These are phyloP conservation scores for Gymnoscopelus braueri DNA, from an alignment of 2,797 vertebrate species.

Conservation along the genomic window DNA sequence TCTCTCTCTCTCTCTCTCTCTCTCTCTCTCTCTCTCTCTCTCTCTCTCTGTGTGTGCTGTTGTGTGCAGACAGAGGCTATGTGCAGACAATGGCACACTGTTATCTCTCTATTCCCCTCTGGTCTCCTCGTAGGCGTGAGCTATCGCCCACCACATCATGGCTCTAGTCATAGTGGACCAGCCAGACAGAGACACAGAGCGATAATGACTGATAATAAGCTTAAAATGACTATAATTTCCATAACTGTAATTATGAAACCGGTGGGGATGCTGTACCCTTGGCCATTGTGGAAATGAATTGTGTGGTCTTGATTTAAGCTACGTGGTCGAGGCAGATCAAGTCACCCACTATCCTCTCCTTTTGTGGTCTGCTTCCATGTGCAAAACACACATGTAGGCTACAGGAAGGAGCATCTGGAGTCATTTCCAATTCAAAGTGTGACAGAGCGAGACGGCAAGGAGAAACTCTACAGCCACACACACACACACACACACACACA, in stretches of 20 bases:
- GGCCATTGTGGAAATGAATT: too few relatives aligned
- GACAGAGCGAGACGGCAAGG: constrained; percentile 20
- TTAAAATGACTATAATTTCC: too few relatives aligned
- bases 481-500: too few relatives aligned
- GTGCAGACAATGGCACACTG: not conserved
- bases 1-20: constrained; percentile 2
- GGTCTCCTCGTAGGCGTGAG: constrained; percentile 13
- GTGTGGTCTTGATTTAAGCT: constrained; percentile 13
- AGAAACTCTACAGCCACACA: constrained; percentile 4
- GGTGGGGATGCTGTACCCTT: too few relatives aligned
- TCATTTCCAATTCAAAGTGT: constrained; percentile 56
- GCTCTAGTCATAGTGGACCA: constrained; percentile 33
- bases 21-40: not conserved
- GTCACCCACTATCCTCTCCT: constrained; percentile 10
- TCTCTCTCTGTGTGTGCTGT: not conserved
- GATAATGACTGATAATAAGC: not conserved
- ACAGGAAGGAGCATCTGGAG: constrained; percentile 44
- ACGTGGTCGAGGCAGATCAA: not conserved
- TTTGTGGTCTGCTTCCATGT: constrained; percentile 39
- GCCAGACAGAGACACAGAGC: not conserved
- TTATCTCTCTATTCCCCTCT: constrained; percentile 37
- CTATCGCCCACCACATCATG: constrained; percentile 16
- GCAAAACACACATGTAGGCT: constrained; percentile 18
- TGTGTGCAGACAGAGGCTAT: not conserved
- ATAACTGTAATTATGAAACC: too few relatives aligned